Conservation (phyloP, 2,888 invertebrate species). For the Latheticus oryzae region DNA sequence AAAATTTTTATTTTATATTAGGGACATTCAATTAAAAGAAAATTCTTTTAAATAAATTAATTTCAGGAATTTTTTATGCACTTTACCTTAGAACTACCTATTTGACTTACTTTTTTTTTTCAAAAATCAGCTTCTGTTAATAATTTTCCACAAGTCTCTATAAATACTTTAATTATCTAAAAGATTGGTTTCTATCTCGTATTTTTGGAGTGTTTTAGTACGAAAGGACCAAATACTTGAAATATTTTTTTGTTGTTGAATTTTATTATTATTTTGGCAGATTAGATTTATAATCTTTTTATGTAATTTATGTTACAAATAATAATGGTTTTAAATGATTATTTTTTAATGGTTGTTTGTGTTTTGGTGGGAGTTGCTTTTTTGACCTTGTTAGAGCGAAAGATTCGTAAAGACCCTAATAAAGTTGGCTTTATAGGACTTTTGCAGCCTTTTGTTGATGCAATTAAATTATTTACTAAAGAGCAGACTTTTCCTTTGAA, state of each 20-base stretch:
- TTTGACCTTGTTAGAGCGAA: no score
- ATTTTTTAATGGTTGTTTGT: neutral
- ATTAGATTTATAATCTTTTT: conserved; percentile 79
- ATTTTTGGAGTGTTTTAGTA: conserved; percentile 73
- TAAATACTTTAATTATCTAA: no score
- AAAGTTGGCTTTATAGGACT: conserved; percentile 74
- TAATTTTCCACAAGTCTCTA: no score
- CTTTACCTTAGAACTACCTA: no score
- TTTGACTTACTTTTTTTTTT: no score
- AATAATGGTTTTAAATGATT: conserved; percentile 65
- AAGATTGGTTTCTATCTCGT: conserved; percentile 57
- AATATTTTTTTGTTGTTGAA: conserved; percentile 65
- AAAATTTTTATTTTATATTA: no score
- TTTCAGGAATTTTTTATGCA: no score
- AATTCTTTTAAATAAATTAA: no score
- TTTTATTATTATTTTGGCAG: conserved; percentile 72
- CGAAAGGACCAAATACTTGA: conserved; percentile 79
- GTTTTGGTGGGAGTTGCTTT: no score
- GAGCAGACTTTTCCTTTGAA: conserved; percentile 70
- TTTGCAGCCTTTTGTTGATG: conserved; percentile 79
- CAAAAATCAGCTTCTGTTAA: no score
- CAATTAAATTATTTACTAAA: conserved; percentile 78
- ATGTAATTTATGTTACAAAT: conserved; percentile 63
- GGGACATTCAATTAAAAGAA: no score
- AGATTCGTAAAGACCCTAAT: conserved; percentile 72